Percentiles rank a stretch among this genome's conserved stretches.
These are phyloP conservation scores for Tanypteryx hageni DNA, from an alignment of 2,888 invertebrate genomes.

Conservation along the genomic window DNA sequence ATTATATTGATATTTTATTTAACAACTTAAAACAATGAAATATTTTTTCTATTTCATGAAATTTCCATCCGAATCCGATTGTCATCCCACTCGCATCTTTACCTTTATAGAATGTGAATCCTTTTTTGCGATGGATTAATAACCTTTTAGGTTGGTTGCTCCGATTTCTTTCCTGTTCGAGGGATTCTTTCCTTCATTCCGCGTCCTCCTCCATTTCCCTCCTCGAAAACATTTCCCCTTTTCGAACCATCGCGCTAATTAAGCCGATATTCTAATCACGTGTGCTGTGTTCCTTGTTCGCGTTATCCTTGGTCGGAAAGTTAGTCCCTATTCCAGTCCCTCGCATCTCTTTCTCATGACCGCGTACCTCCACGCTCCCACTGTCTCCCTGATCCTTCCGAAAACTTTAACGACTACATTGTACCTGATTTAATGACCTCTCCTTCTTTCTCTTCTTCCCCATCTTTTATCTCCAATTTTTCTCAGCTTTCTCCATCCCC, in stretches of 20 bases:
- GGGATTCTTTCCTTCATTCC: not conserved
- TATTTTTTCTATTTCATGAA: too few relatives aligned
- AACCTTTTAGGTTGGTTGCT: not conserved
- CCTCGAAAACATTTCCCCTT: conserved; percentile 1
- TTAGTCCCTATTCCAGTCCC: not conserved
- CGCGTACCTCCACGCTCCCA: not conserved
- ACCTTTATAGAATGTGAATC: too few relatives aligned
- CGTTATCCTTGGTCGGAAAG: not conserved
- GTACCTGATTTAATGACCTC: not conserved
- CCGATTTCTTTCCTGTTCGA: not conserved
- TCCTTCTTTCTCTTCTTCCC: too few relatives aligned
- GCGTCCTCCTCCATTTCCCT: not conserved
- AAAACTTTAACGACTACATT: conserved; percentile 27
- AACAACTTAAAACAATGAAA: too few relatives aligned
- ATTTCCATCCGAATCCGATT: too few relatives aligned
- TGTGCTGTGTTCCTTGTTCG: not conserved
- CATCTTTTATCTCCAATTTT: not conserved
- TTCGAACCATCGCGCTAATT: not conserved
- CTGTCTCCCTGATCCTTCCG: not conserved
- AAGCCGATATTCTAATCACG: conserved; percentile 54
- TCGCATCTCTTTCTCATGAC: not conserved
- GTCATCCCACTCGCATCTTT: too few relatives aligned
- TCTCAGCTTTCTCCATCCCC: too few relatives aligned
- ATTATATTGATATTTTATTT: too few relatives aligned
- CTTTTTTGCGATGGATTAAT: too few relatives aligned